Percentiles rank a stretch among this genome's conserved stretches.
phyloP scores from a whole-genome alignment of 1,140 invertebrate genomes.

The Teleogryllus occipitalis region DNA sequence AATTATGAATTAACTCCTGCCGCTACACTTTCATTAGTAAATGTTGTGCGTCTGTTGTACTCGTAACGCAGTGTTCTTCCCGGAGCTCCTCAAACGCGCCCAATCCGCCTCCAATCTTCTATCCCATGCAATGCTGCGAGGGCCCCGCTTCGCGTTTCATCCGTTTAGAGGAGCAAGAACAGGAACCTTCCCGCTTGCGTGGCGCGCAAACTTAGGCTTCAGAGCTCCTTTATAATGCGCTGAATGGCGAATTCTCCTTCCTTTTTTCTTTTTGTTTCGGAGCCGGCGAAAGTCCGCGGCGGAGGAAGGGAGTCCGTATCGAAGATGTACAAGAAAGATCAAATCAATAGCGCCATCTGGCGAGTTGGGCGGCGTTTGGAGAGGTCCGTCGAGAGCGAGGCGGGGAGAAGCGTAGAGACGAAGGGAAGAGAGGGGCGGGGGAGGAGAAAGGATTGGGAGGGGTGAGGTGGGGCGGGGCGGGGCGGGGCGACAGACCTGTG shows the following conservation, averaged over 20 bases:
- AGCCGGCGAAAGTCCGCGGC: neutral
- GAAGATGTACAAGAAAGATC: neutral
- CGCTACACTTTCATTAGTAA: no score
- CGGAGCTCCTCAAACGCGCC: no score
- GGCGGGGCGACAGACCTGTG: neutral
- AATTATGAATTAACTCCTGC: no score
- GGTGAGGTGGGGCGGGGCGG: neutral
- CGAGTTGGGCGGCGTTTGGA: no score
- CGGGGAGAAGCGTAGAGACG: neutral
- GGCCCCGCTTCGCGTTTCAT: neutral
- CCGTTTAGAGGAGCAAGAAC: neutral
- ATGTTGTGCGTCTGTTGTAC: no score
- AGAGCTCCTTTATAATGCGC: neutral
- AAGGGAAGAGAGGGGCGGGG: neutral
- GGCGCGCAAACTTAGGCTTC: neutral
- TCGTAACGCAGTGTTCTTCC: no score
- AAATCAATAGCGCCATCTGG: conserved; percentile 1
- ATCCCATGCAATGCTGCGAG: no score
- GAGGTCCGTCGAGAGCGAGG: neutral
- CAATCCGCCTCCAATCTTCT: no score
- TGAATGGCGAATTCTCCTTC: neutral
- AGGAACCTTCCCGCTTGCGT: neutral
- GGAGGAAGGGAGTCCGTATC: neutral
- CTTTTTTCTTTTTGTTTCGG: neutral
- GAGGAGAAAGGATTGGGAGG: neutral